Evolutionary conservation across 2,797 vertebrate genomes (phyloP).

Genomic region (Chiroxiphia lanceolata): DNA sequence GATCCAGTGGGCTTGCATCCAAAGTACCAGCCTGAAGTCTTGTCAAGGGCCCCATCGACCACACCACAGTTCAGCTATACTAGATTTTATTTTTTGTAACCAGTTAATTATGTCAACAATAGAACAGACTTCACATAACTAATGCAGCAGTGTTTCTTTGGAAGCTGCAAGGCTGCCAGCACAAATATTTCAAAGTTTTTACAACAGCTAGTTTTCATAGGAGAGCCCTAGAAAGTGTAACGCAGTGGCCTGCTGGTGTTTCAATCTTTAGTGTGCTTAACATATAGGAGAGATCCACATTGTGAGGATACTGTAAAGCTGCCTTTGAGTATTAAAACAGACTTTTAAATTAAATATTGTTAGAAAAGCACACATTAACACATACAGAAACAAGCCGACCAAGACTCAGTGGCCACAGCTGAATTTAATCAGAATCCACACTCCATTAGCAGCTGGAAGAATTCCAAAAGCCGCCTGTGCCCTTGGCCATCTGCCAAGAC

Average conservation of each 20-base stretch:
- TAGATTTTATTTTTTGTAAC: neutral
- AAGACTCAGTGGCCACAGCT: neutral
- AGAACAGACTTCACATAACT: neutral
- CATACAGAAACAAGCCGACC: neutral
- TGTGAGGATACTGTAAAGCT: neutral
- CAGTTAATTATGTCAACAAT: neutral
- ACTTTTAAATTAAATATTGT: neutral
- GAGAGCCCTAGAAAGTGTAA: neutral
- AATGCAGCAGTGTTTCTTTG: neutral
- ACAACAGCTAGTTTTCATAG: neutral
- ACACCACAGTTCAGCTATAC: neutral
- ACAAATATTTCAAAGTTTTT: conserved; percentile 10
- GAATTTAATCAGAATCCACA: conserved; percentile 54
- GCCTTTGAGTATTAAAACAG: neutral
- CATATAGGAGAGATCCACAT: neutral
- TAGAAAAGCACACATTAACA: neutral
- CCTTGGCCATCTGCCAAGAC: conserved; percentile 38
- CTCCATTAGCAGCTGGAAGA: conserved; percentile 59
- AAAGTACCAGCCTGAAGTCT: neutral
- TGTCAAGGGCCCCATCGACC: neutral
- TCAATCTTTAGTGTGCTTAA: neutral
- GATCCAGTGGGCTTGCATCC: neutral
- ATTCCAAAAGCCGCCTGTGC: conserved; percentile 13
- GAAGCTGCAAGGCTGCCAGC: neutral
- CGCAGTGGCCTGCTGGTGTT: neutral